Evolutionary conservation across 2,888 invertebrate species (phyloP), one percentile per base, ranked within the genome.

Genomic region (Pardosa pseudoannulata): DNA sequence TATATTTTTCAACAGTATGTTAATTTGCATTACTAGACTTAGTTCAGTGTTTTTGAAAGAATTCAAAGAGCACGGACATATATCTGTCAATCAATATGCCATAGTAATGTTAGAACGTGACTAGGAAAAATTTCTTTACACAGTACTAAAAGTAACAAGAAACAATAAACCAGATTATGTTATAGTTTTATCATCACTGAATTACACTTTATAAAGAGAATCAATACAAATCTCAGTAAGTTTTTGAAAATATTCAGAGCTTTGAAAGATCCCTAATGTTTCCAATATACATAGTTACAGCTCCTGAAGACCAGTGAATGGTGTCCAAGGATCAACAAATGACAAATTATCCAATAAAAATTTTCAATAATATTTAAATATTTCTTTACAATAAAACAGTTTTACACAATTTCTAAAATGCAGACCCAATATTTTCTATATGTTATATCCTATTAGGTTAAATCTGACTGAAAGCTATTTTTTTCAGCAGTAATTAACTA

Each of bases 321-420:
- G 23, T 56, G 2, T 56, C 23, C 56, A 56, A 56, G 16, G 56
- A 56, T 56, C 11, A 56, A 56, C 56, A 56, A 11, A 56, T 56
- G 56, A 23, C 23, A 19, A 23, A 56, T 23, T 56, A 56, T 56
- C 23, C 23, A 56, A 56, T 56, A 56, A 56, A 56, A 56, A 56
- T 7, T 56, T 56, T 56, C 46, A 56, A 56, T 56, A 56, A 6
- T 5, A 6, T 56, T 56, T 56, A 56, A 56, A 56, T 56, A 23
- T 46, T 56, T 56, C 23, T 56, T 23, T 56, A 56, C 56, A 56
- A 23, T 56, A 56, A 56, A 56, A 56, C 19, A 23, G 56, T 56
- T 5, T 56, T 56, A 56, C 56, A 56, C 23, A 16, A 23, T 23
- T 56, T 56, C 23, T 56, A 56, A 16, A 56, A 56, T 56, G 19